Percentiles rank a stretch among this genome's conserved stretches.
These are phyloP conservation scores for Himalopsyche kuldschensis DNA, from an alignment of 2,888 invertebrate species.

Conservation along the genomic window DNA sequence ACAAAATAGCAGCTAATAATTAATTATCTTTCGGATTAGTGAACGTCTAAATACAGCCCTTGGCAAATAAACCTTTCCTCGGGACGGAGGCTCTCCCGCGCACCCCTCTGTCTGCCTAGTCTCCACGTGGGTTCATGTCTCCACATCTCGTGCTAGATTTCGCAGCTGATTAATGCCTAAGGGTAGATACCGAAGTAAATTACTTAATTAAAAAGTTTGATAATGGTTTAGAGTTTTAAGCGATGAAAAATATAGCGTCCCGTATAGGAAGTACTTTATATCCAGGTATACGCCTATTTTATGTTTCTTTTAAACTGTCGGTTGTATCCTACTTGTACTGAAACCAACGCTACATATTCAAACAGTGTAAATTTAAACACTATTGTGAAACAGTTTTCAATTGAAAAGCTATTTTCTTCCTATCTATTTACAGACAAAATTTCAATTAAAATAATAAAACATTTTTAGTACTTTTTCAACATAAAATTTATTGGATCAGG, in stretches of 20 bases:
- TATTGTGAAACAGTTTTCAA: too few species aligned
- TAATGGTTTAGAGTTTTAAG: background rate
- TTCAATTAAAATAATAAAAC: too few species aligned
- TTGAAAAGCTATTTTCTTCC: too few species aligned
- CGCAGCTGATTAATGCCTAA: background rate
- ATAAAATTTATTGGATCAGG: too few species aligned
- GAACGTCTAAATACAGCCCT: background rate
- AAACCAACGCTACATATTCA: too few species aligned
- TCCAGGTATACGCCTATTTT: background rate
- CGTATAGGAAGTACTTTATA: background rate
- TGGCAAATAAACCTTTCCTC: background rate
- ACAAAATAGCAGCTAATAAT: background rate
- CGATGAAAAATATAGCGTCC: background rate
- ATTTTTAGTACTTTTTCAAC: too few species aligned
- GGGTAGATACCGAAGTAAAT: background rate
- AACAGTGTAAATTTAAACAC: too few species aligned
- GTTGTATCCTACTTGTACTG: too few species aligned
- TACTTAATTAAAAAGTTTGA: background rate
- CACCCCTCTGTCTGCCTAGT: background rate
- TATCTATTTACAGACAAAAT: too few species aligned
- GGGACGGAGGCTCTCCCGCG: background rate
- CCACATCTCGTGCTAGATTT: background rate
- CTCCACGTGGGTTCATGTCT: background rate
- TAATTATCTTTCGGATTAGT: background rate
- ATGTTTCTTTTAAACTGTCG: background rate